Conservation (phyloP, 2,888 invertebrate species). For the Chelonus formosanus region DNA sequence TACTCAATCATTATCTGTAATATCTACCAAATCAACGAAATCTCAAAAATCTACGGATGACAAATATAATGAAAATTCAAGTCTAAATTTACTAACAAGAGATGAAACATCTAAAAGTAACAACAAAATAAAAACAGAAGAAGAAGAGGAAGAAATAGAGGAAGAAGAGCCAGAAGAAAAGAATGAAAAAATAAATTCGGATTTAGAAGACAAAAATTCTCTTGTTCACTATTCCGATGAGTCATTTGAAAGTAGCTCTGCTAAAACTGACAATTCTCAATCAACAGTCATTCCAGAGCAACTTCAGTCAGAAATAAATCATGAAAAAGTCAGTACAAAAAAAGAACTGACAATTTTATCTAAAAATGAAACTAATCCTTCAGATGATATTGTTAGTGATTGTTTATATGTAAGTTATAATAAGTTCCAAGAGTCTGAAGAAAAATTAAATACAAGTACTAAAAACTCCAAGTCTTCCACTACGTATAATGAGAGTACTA, state of each 20-base stretch:
- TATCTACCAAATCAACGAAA: too few species aligned
- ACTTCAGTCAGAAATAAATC: too few species aligned
- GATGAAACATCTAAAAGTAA: background rate
- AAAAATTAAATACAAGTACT: constrained; percentile 1
- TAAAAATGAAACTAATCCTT: background rate
- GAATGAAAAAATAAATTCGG: constrained; percentile 9
- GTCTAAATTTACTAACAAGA: background rate
- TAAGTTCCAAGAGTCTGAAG: background rate
- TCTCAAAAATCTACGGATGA: too few species aligned
- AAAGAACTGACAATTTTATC: background rate
- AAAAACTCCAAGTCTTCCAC: too few species aligned
- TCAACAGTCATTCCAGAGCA: background rate
- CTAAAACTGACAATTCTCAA: constrained; percentile 8
- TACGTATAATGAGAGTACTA: background rate
- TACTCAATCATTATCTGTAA: too few species aligned
- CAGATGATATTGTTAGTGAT: background rate
- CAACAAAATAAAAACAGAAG: background rate
- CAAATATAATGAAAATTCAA: background rate
- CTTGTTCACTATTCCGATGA: constrained; percentile 35
- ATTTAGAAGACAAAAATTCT: constrained; percentile 18
- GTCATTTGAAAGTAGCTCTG: constrained; percentile 35
- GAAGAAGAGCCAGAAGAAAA: constrained; percentile 20
- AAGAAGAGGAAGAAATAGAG: background rate
- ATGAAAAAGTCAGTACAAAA: background rate
- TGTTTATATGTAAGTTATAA: background rate